Conservation (phyloP, 1,140 invertebrate genomes). For the Caenorhabditis inopinata region DNA sequence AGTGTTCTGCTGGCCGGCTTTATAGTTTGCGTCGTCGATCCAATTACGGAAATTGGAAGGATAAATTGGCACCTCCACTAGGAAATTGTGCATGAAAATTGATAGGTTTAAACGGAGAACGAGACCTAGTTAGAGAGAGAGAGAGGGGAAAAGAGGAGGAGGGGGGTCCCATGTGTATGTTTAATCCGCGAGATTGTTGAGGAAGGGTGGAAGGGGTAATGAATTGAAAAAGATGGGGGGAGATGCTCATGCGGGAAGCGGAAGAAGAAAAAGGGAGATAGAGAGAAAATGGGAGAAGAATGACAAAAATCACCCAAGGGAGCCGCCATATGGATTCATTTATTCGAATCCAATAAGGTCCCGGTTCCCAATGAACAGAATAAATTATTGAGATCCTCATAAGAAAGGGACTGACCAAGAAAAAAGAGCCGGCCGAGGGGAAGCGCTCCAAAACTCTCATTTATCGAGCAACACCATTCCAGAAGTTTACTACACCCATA, state of each 20-base stretch:
- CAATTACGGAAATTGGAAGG: conserved; percentile 9
- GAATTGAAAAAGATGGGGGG: neutral
- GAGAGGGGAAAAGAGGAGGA: neutral
- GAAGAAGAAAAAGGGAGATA: neutral
- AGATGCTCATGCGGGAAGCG: neutral
- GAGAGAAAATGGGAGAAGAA: neutral
- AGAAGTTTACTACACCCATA: too few species aligned
- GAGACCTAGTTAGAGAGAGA: neutral
- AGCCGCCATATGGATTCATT: conserved; percentile 27
- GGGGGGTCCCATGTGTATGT: conserved; percentile 19
- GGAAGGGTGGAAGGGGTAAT: neutral
- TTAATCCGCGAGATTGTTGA: neutral
- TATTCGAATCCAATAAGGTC: conserved; percentile 28
- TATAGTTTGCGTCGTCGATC: neutral
- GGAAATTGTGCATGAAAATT: conserved; percentile 26
- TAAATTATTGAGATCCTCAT: conserved; percentile 16
- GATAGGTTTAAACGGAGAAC: conserved; percentile 28
- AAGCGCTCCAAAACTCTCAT: too few species aligned
- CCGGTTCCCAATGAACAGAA: neutral
- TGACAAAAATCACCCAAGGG: conserved; percentile 31
- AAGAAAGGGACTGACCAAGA: too few species aligned
- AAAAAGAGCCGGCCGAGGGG: too few species aligned
- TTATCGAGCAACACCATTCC: too few species aligned
- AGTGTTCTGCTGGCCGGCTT: too few species aligned
- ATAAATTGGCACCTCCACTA: conserved; percentile 2